A percentile compares a stretch with the other conserved stretches of the same genome.
phyloP scores from a whole-genome alignment of 1,140 invertebrate species.

The Trichomalopsis sarcophagae region DNA sequence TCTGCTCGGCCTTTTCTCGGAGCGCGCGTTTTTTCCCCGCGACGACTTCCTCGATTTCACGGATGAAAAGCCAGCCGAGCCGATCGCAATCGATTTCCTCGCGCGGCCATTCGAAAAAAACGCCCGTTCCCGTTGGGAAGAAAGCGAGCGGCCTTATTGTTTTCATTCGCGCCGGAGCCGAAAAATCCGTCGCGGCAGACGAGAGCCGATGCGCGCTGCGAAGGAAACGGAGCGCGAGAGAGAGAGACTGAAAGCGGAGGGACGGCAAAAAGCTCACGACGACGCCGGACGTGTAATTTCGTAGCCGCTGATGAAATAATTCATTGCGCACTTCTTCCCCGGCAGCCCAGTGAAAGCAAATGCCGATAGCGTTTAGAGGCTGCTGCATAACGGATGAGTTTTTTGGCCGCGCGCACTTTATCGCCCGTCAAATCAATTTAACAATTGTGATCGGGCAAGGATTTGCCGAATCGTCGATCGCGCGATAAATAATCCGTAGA shows the following conservation, averaged over 20 bases:
- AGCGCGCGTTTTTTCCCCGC: background rate
- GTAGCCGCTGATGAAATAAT: slow-evolving; percentile 7
- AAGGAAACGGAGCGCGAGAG: background rate
- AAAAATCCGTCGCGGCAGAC: background rate
- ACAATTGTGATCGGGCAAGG: no score
- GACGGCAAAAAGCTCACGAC: slow-evolving; percentile 10
- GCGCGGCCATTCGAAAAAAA: background rate
- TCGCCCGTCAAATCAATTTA: no score
- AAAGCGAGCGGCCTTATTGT: no score
- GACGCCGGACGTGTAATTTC: slow-evolving; percentile 7
- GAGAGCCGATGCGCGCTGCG: background rate
- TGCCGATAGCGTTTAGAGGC: no score
- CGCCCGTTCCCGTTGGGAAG: background rate
- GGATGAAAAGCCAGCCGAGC: slow-evolving; percentile 36
- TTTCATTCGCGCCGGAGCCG: background rate
- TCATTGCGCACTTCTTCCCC: background rate
- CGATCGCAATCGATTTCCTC: slow-evolving; percentile 48
- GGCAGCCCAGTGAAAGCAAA: no score
- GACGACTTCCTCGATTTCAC: slow-evolving; percentile 44
- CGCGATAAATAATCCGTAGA: no score
- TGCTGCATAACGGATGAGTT: background rate
- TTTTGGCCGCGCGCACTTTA: background rate
- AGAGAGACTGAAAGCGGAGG: background rate
- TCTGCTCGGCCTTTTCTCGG: no score
- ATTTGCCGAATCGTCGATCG: no score